Evolutionary conservation across 2,888 invertebrate genomes (phyloP), one percentile per base, ranked within the genome.

Genomic region (Parnassius smintheus): DNA sequence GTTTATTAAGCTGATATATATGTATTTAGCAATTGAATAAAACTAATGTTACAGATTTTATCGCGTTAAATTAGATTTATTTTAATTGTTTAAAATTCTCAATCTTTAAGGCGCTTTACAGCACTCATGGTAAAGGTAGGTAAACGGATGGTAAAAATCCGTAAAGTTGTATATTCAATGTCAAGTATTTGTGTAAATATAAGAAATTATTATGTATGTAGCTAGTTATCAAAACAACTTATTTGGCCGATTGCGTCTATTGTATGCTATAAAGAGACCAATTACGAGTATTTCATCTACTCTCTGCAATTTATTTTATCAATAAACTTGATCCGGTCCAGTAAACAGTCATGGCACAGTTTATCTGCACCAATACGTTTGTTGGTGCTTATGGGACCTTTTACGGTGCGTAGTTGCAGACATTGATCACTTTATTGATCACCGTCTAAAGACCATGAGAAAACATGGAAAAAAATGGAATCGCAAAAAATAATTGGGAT

Each of bases 321-420:
- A 86, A 87, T 87, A 85, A 82, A 82, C 80, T 79, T 80, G 88
- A 80, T 78, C 83, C 82, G 86, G 85, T 80, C 81, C 82, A 77
- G 64, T 80, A 73, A 65, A 68, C 65, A 72, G 81, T 78, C 75
- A 80, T 82, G 81, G 78, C 82, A 76, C 69, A 67, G 63, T 77
- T 77, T 77, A 65, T 75, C 70, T 76, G 72, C 74, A 72, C 75
- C 70, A 68, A 70, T 71, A 68, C 64, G 66, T 74, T 75, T 71
- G 69, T 72, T 66, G 70, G 65, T 65, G 65, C 59, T 64, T 53
- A 67, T 52, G 67, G 59, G 61, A 66, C 60, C 65, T 59, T 35
- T 65, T 53, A 63, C 64, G 53, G 64, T 61, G 48, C 50, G n/a
- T 48, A 53, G 46, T 57, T 58, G 25, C 35, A 58, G 51, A 13